Evolutionary conservation across 2,888 invertebrate species (phyloP).

Genomic region (Hartigia nigra): DNA sequence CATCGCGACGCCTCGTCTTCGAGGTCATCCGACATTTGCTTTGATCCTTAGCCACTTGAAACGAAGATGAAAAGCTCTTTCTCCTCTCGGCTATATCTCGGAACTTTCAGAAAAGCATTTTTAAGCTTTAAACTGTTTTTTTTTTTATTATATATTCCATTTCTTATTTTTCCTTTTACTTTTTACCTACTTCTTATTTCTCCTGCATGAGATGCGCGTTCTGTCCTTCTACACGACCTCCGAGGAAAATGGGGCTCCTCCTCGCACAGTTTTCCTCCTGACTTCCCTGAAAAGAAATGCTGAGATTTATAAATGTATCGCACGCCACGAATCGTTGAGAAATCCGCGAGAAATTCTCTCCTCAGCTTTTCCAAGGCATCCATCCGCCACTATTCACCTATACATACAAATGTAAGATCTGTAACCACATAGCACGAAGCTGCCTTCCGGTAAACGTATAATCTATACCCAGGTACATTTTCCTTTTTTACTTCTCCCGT

Average conservation of each 20-base stretch:
- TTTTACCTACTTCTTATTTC: background rate
- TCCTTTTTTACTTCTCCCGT: background rate
- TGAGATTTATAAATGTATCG: background rate
- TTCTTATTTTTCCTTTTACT: background rate
- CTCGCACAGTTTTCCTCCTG: background rate
- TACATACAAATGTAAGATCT: background rate
- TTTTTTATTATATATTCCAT: too few species aligned
- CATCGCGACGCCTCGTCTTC: background rate
- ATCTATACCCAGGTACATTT: background rate
- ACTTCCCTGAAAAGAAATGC: background rate
- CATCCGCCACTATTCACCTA: background rate
- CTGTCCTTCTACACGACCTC: background rate
- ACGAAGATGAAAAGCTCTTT: background rate
- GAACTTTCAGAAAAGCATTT: background rate
- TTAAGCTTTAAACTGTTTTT: background rate
- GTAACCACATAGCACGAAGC: background rate
- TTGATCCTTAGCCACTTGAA: background rate
- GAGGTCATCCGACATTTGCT: background rate
- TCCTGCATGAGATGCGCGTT: background rate
- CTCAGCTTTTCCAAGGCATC: background rate
- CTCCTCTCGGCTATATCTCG: background rate
- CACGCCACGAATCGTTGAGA: background rate
- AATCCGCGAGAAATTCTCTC: background rate
- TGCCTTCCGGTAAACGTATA: background rate
- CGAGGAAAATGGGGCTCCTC: background rate